phyloP scores from a whole-genome alignment of 2,113 vertebrate genomes.

The Elachura formosa region DNA sequence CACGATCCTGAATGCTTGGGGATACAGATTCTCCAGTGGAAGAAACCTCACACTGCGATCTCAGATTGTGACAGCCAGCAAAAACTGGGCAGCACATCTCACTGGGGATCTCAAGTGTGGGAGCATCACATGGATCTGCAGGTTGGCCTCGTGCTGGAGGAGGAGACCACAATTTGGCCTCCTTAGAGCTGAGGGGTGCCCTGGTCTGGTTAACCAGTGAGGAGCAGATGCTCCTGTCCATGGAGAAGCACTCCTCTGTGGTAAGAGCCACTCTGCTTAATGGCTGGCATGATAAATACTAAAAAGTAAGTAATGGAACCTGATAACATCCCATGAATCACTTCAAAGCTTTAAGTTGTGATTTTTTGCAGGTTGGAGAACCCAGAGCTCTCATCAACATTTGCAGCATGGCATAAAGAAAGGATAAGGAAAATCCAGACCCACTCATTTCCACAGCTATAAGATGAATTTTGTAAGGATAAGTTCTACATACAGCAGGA shows the following conservation, averaged over 20 bases:
- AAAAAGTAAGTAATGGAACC: background rate
- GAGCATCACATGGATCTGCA: background rate
- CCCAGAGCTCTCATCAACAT: background rate
- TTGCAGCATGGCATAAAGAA: too few species aligned
- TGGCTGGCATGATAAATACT: background rate
- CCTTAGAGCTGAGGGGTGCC: background rate
- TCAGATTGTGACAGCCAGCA: background rate
- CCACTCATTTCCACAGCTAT: background rate
- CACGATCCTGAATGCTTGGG: background rate
- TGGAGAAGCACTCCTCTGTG: background rate
- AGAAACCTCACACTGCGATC: background rate
- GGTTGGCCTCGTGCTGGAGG: rapidly evolving
- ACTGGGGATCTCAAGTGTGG: background rate
- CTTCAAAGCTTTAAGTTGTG: background rate
- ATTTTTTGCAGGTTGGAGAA: background rate
- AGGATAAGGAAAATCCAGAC: background rate
- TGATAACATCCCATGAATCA: background rate
- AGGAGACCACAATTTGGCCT: rapidly evolving
- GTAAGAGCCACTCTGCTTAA: background rate
- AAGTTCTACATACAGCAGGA: background rate
- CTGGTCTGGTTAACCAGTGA: background rate
- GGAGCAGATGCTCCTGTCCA: background rate
- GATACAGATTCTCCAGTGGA: background rate
- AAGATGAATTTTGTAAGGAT: background rate
- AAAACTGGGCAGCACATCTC: rapidly evolving